Evolutionary conservation across 2,888 invertebrate species (phyloP), one percentile per base, ranked within the genome.

Genomic region (Cyaniris semiargus): DNA sequence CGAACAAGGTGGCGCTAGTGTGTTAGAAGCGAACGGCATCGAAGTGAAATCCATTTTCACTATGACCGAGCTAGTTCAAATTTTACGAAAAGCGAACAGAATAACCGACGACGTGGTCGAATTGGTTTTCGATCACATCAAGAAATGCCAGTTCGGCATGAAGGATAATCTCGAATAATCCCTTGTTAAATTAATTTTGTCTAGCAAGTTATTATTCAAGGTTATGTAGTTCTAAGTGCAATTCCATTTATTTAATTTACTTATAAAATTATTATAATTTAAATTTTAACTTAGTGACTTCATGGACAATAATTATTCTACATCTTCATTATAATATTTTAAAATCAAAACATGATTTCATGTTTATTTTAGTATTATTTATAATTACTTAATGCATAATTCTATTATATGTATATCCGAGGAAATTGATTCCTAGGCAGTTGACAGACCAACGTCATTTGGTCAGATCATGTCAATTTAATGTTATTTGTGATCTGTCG

Each of bases 1-100:
- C 48, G 97, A 98, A 87, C 99, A 99, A 93, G 99, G 99, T 81
- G 99, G 98, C 79, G 94, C 87, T 78, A 91, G 95, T 70, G 96
- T 97, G 85, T 94, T 99, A 1, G 90, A 94, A 81, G 92, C 95
- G 79, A 95, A 96, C 83, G 97, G 96, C 27, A 96, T 98, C 74
- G 90, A 89, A 75, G 95, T 97, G 88, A 96, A 95, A 85, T 95
- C 96, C 18, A 87, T 97, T 4, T 95, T 96, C 79, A 96, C 95
- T 0, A 88, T 97, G 81, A 95, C 95, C 0, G 92, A 95, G 83
- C 93, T 97, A 71, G 91, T 97, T 84, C 89, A 93, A 81, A 94
- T 95, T 79, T 90, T 97, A 18, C 87, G 94, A 78, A 95, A 96
- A 81, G 95, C 95, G 34, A 95, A 95, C 1, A 96, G 95, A 85